Conservation (phyloP, 2,888 invertebrate species). For the Caenorhabditis sp. region DNA sequence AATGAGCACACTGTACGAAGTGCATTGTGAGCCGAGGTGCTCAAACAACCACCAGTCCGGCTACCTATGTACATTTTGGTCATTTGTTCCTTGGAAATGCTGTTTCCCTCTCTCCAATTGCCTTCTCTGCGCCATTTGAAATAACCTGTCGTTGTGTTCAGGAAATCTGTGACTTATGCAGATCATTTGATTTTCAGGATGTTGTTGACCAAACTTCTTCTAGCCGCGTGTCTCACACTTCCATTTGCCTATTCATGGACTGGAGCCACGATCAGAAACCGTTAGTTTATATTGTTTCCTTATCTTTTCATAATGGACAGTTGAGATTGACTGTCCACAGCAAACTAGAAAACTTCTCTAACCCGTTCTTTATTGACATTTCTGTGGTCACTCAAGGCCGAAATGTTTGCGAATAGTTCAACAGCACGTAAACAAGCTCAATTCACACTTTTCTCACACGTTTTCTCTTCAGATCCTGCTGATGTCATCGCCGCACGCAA, state of each 20-base stretch:
- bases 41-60: conserved; percentile 56
- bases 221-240: conserved; percentile 15
- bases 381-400: conserved; percentile 37
- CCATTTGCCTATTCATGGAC: conserved; percentile 47
- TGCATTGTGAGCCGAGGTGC: conserved; percentile 56
- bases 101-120: conserved; percentile 32
- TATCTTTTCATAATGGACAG: conserved; percentile 2
- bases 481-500: conserved; percentile 47
- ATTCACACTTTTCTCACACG: conserved; percentile 11
- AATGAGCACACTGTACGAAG: conserved; percentile 57
- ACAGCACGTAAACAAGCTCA: conserved; percentile 33
- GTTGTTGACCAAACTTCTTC: conserved; percentile 26
- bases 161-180: neutral
- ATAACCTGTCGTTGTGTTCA: neutral
- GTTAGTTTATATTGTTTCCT: conserved; percentile 32
- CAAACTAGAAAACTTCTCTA: conserved; percentile 13
- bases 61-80: conserved; percentile 57
- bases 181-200: conserved; percentile 31
- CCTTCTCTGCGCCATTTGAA: neutral
- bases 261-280: conserved; percentile 56
- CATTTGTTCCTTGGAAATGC: conserved; percentile 41
- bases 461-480: conserved; percentile 56
- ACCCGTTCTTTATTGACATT: conserved; percentile 20
- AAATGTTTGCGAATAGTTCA: conserved; percentile 39
- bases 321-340: neutral